phyloP scores from a whole-genome alignment of 2,888 invertebrate genomes.

The Phalangium opilio region DNA sequence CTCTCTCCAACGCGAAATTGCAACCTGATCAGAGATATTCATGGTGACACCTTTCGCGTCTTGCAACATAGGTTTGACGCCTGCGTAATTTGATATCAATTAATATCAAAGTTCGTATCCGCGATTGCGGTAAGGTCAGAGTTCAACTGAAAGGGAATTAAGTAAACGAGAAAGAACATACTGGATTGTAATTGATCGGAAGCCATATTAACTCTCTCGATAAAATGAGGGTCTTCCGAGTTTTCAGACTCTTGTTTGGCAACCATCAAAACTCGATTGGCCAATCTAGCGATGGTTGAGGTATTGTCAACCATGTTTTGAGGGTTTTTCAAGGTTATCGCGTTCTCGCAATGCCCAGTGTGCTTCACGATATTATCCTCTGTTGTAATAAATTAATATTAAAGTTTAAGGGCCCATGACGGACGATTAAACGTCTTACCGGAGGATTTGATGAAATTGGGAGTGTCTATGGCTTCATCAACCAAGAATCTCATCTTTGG shows the following conservation, averaged over 20 bases:
- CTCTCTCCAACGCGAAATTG: constrained; percentile 61
- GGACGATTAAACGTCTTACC: no score
- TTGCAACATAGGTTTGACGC: constrained; percentile 87
- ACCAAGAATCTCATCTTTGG: constrained; percentile 74
- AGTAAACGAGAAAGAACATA: constrained; percentile 31
- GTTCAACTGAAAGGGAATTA: no score
- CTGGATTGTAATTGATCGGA: constrained; percentile 66
- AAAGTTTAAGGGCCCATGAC: no score
- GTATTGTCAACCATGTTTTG: constrained; percentile 98
- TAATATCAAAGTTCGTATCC: background rate
- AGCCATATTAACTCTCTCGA: constrained; percentile 69
- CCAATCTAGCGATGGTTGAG: constrained; percentile 81
- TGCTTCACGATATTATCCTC: constrained; percentile 93
- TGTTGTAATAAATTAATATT: constrained; percentile 28
- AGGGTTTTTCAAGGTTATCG: constrained; percentile 71
- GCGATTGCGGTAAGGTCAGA: no score
- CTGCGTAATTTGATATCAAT: constrained; percentile 32
- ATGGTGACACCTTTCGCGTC: constrained; percentile 86
- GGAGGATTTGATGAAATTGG: constrained; percentile 83
- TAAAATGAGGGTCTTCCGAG: constrained; percentile 85
- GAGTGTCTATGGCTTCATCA: constrained; percentile 92
- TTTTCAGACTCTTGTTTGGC: constrained; percentile 96
- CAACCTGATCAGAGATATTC: constrained; percentile 52
- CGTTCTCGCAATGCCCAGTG: constrained; percentile 89
- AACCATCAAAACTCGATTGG: constrained; percentile 86